Evolutionary conservation across 1,140 invertebrate species (phyloP).

Genomic region (Drosophila asahinai): DNA sequence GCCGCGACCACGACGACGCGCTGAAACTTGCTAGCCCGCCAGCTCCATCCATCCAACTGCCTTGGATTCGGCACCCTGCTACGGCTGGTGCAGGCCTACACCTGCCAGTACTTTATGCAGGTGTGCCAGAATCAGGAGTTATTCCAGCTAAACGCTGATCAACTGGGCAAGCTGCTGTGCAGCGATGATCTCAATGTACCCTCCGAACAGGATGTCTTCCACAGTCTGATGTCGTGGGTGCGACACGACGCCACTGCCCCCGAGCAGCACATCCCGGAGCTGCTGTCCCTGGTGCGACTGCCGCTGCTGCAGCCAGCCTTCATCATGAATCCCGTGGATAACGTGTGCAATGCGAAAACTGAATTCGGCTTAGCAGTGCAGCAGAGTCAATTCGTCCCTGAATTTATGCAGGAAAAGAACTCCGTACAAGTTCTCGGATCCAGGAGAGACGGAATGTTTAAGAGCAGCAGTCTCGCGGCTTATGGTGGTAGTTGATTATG

Average conservation of each 20-base stretch:
- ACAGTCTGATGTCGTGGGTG: conserved; percentile 95
- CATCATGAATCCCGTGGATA: conserved; percentile 94
- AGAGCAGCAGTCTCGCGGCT: no score
- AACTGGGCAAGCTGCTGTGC: conserved; percentile 91
- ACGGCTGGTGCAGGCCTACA: conserved; percentile 92
- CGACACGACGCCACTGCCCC: conserved; percentile 91
- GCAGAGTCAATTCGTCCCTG: no score
- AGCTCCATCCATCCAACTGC: conserved; percentile 97
- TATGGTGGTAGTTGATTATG: no score
- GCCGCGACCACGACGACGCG: conserved; percentile 83
- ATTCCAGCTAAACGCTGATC: conserved; percentile 90
- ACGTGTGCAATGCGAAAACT: conserved; percentile 86
- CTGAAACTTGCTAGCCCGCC: conserved; percentile 95
- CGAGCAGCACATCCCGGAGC: conserved; percentile 89
- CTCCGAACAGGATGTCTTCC: conserved; percentile 95
- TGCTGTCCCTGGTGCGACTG: conserved; percentile 93
- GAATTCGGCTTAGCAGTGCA: no score
- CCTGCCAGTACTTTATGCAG: conserved; percentile 92
- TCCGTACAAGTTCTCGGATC: no score
- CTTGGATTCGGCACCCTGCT: conserved; percentile 94
- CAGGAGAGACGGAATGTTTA: no score
- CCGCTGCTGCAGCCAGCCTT: conserved; percentile 94
- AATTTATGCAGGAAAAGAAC: no score
- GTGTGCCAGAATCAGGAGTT: conserved; percentile 96
- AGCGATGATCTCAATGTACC: conserved; percentile 97